Conservation (phyloP, 2,797 vertebrate species). For the Arctocebus calabarensis region DNA sequence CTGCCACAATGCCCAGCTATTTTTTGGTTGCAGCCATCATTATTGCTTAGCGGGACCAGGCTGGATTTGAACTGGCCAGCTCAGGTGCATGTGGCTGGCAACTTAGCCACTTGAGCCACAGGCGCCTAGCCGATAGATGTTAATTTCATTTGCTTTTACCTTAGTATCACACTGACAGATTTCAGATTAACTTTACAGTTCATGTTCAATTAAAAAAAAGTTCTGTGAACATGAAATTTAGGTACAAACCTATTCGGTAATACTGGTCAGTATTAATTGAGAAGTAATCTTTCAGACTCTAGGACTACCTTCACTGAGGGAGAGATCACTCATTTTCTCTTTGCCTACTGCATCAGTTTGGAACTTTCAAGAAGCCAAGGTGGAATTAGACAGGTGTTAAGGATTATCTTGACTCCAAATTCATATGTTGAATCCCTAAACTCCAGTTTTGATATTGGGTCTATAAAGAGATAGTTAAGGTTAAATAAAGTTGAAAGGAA, state of each 20-base stretch:
- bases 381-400: background rate
- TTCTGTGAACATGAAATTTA: background rate
- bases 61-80: too few species aligned
- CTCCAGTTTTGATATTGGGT: background rate
- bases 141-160: background rate
- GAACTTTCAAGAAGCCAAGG: background rate
- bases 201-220: background rate
- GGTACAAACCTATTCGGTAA: background rate
- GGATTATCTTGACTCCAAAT: background rate
- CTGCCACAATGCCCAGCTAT: too few species aligned
- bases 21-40: too few species aligned
- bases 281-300: background rate
- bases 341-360: background rate
- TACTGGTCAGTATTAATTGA: background rate
- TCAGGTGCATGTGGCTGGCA: too few species aligned
- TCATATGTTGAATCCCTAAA: background rate
- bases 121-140: too few species aligned
- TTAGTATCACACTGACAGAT: background rate
- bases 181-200: background rate
- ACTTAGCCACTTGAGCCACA: too few species aligned
- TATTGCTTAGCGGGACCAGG: too few species aligned
- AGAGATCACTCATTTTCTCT: background rate
- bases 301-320: background rate
- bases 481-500: background rate
- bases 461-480: background rate